phyloP scores from a whole-genome alignment of 2,113 vertebrate species.

The Falcunculus frontatus region DNA sequence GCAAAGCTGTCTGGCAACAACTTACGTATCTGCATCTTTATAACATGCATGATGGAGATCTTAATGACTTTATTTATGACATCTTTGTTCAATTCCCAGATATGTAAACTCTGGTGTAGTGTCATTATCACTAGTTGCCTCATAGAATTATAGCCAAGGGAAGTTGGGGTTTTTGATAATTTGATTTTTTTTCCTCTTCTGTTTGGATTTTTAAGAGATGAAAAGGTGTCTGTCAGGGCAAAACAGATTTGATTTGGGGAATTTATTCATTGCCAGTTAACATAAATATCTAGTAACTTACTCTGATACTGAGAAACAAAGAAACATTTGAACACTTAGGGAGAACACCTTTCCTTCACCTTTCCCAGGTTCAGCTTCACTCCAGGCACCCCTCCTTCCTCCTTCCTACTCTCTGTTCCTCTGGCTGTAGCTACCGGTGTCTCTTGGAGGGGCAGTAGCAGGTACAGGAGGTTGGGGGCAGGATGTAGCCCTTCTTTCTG shows the following conservation, averaged over 20 bases:
- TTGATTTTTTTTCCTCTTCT: not conserved
- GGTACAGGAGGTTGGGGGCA: too few relatives aligned
- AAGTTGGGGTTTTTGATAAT: accelerated
- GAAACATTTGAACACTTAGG: not conserved
- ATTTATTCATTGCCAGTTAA: not conserved
- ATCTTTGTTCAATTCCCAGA: not conserved
- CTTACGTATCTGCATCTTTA: not conserved
- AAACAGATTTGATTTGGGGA: not conserved
- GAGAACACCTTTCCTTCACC: not conserved
- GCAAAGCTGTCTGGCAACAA: not conserved
- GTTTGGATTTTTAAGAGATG: not conserved
- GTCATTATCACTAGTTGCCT: not conserved
- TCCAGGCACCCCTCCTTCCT: not conserved
- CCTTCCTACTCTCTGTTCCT: not conserved
- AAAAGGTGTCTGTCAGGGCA: not conserved
- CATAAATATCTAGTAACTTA: not conserved
- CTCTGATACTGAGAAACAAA: not conserved
- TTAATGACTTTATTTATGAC: not conserved
- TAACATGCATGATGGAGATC: not conserved
- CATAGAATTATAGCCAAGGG: not conserved
- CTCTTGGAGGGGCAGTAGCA: not conserved
- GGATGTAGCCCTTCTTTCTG: not conserved
- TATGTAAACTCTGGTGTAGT: not conserved
- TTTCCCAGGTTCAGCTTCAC: not conserved
- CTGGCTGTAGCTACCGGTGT: not conserved